A percentile compares a stretch with the other conserved stretches of the same genome.
Conservation (phyloP, 2,797 vertebrate genomes). For the Poecilia wingei region DNA sequence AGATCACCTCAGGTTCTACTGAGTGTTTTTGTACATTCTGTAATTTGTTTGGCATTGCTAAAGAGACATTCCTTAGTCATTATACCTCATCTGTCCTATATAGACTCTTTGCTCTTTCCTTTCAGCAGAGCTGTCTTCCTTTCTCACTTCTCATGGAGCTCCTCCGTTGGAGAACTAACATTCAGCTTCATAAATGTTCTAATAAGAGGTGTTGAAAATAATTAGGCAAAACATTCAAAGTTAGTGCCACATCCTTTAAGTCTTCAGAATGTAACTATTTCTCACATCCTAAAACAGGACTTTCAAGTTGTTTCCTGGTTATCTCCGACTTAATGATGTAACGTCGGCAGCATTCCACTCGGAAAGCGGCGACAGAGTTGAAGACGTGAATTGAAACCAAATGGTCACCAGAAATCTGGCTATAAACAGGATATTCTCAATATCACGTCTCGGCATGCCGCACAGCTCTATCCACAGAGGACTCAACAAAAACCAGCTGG, state of each 20-base stretch:
- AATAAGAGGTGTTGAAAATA: neutral
- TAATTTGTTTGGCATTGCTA: neutral
- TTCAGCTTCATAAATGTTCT: neutral
- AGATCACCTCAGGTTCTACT: neutral
- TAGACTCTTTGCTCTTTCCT: too few relatives aligned
- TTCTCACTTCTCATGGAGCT: neutral
- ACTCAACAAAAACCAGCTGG: slow-evolving; percentile 41
- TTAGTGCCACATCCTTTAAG: neutral
- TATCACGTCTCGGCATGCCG: slow-evolving; percentile 36
- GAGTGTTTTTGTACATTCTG: neutral
- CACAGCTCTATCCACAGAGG: slow-evolving; percentile 14
- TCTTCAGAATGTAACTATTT: neutral
- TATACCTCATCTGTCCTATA: neutral
- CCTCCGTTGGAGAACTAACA: neutral
- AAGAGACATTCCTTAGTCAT: neutral
- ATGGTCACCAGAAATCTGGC: slow-evolving; percentile 27
- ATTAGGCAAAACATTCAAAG: neutral
- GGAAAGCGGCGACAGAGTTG: slow-evolving; percentile 7
- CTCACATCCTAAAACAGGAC: neutral
- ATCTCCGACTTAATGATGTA: slow-evolving; percentile 25
- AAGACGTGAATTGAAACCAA: slow-evolving; percentile 26
- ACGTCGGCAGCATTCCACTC: slow-evolving; percentile 21
- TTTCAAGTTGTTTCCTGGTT: neutral
- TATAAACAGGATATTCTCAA: slow-evolving; percentile 36
- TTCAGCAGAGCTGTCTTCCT: neutral